Conservation (phyloP, 2,888 invertebrate species). For the Dryobota labecula region DNA sequence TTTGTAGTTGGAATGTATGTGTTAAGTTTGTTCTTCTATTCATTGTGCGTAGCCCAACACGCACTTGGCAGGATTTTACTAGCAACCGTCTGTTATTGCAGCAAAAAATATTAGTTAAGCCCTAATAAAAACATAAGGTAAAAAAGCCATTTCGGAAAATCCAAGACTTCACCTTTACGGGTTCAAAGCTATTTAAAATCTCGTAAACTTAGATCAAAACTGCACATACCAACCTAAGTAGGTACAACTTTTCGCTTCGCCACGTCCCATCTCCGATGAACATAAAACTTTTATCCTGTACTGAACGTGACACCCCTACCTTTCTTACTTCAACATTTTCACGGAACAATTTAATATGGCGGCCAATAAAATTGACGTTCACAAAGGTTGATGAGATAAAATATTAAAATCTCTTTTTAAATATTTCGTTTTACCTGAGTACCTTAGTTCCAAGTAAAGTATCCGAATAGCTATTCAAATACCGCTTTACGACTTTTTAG, state of each 20-base stretch:
- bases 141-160: not conserved
- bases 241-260: slow-evolving; percentile 2
- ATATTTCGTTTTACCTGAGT: slow-evolving; percentile 34
- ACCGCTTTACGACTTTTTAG: slow-evolving; percentile 62
- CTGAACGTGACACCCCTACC: slow-evolving; percentile 24
- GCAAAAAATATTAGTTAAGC: not conserved
- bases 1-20: too few species aligned
- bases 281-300: slow-evolving; percentile 20
- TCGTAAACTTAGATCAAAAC: slow-evolving; percentile 32
- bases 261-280: slow-evolving; percentile 3
- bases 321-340: slow-evolving; percentile 30
- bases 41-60: too few species aligned
- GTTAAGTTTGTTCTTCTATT: too few species aligned
- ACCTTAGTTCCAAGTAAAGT: slow-evolving; percentile 39
- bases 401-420: slow-evolving; percentile 35
- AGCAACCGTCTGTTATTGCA: too few species aligned
- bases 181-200: slow-evolving; percentile 27
- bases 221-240: not conserved
- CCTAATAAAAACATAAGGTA: not conserved
- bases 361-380: slow-evolving; percentile 41
- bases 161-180: not conserved
- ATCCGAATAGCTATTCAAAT: slow-evolving; percentile 61
- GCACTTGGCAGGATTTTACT: too few species aligned
- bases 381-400: slow-evolving; percentile 33
- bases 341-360: slow-evolving; percentile 25